These are phyloP conservation scores for Paramisgurnus dabryanus DNA, from an alignment of 2,113 vertebrate genomes.

Conservation along the genomic window DNA sequence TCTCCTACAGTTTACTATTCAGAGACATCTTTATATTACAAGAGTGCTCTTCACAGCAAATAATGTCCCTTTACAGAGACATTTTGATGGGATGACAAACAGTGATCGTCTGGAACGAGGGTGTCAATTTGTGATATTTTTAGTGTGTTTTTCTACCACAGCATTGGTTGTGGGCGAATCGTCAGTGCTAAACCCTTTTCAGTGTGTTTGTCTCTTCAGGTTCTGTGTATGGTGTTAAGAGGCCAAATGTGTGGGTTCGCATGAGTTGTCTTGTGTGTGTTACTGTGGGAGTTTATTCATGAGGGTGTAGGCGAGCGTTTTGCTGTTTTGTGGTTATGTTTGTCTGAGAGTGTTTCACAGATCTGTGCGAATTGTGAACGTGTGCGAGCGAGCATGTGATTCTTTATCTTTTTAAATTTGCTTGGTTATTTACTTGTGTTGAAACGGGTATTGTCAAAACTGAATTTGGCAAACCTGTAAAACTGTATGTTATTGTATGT, in stretches of 20 bases:
- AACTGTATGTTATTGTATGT: too few species aligned
- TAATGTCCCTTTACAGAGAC: constrained; percentile 4
- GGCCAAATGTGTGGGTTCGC: constrained; percentile 49
- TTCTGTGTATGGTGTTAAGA: constrained; percentile 53
- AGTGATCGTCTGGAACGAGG: not conserved
- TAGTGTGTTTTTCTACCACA: not conserved
- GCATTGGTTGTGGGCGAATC: not conserved
- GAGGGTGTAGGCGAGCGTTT: constrained; percentile 26
- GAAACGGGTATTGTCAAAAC: too few species aligned
- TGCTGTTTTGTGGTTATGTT: not conserved
- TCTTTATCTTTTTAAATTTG: not conserved
- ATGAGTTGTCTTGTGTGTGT: constrained; percentile 44
- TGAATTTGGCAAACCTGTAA: too few species aligned
- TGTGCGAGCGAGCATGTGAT: not conserved
- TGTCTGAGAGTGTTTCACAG: constrained; percentile 4
- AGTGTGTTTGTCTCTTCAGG: constrained; percentile 61
- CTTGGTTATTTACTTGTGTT: not conserved
- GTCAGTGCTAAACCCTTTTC: not conserved
- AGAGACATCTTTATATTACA: constrained; percentile 21
- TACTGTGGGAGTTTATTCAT: constrained; percentile 44
- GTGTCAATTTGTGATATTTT: not conserved
- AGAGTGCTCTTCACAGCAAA: constrained; percentile 14
- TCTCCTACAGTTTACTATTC: not conserved
- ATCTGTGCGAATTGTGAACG: not conserved
- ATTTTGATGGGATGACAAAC: not conserved